Evolutionary conservation across 2,113 vertebrate species (phyloP), one percentile per base, ranked within the genome.

Genomic region (Pseudorhombus dupliciocellatus): DNA sequence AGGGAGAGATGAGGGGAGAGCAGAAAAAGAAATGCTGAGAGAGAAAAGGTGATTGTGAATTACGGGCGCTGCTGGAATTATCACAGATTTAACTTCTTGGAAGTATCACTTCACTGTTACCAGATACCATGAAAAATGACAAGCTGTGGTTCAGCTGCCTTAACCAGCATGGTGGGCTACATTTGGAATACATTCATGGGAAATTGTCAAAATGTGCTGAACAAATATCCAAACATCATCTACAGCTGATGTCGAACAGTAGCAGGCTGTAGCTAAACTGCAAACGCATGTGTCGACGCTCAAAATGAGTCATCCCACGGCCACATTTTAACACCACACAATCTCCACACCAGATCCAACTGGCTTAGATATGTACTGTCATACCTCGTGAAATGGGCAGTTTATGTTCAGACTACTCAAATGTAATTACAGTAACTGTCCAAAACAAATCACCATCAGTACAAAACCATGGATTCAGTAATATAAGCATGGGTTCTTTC

Each of bases 261-360:
- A 44, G 40, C 25, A 61, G 26, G 26, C 34, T 37, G 25, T 3
- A 44, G 52, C 22, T 44, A 26, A 57, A 75, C 48, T 65, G 59
- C 25, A 42, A 71, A 55, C 40, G 16, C 63, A 54, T 64, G 52
- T 24, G 9, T 50, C 21, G 7, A 40, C 76, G 55, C 60, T 4
- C 12, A 58, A 60, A 22, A 25, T 77, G 70, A 80, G 11, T 80
- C 73, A 74, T 50, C 44, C 52, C 20, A 7, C 74, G 7, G 16
- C 65, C 30, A 70, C 56, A 10, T 62, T 64, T 59, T 22, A 40
- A 67, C 30, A 30, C n/a, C 60, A 24, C 51, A n/a, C 44, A 31
- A 58, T 12, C 54, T 48, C 30, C 26, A 42, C 40, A 34, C 21
- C 26, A 37, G 51, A 56, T 65, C 65, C 12, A 11, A 28, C n/a